Evolutionary conservation across 2,113 vertebrate species (phyloP).

Genomic region (Tor tambroides): DNA sequence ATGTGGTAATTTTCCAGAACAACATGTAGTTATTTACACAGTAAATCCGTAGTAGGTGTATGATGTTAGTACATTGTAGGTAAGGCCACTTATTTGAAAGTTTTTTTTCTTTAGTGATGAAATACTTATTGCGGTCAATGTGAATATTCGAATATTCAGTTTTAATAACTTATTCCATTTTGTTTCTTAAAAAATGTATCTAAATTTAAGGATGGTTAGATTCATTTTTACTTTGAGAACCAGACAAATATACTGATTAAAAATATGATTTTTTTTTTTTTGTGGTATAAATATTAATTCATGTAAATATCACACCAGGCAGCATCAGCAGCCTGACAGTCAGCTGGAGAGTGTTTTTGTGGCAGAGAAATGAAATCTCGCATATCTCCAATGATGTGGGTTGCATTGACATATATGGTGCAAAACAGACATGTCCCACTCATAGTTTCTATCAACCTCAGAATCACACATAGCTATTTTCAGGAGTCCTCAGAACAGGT

Average conservation of each 20-base stretch:
- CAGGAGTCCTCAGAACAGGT: background rate
- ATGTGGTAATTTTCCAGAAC: no score
- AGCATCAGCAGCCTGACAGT: background rate
- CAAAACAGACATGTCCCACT: slow-evolving; percentile 1
- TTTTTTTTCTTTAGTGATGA: no score
- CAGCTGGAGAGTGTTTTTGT: background rate
- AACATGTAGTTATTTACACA: background rate
- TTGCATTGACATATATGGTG: slow-evolving; percentile 1
- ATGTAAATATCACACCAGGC: background rate
- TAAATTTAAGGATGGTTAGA: background rate
- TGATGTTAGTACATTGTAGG: background rate
- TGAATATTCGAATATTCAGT: no score
- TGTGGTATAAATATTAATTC: background rate
- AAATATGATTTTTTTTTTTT: background rate
- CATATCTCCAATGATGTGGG: background rate
- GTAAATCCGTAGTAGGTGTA: background rate
- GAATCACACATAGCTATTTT: background rate
- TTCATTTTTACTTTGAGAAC: background rate
- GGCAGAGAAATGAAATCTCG: background rate
- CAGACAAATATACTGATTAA: background rate
- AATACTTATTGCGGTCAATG: background rate
- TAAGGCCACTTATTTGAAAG: background rate
- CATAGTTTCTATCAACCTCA: background rate
- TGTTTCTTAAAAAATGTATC: no score
- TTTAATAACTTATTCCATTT: no score